Conservation (phyloP, 2,888 invertebrate genomes). For the Philopedon plagiatum region DNA sequence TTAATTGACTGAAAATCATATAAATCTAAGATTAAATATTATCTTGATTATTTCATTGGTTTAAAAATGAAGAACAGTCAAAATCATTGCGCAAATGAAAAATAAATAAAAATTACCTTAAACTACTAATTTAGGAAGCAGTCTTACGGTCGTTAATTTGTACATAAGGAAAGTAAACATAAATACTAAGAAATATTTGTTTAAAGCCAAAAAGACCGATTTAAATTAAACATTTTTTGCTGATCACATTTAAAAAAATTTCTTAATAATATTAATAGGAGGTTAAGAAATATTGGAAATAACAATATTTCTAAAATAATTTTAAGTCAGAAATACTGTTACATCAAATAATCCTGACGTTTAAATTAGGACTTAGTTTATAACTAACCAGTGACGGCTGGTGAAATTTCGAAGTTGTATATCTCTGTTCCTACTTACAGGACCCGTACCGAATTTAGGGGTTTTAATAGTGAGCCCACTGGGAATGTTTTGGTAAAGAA, state of each 20-base stretch:
- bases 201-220: conserved; percentile 19
- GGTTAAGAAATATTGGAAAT: background rate
- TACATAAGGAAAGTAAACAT: conserved; percentile 15
- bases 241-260: conserved; percentile 1
- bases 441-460: too few relatives aligned
- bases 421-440: too few relatives aligned
- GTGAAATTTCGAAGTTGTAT: too few relatives aligned
- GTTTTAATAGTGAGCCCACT: too few relatives aligned
- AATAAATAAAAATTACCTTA: conserved; percentile 38
- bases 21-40: too few relatives aligned
- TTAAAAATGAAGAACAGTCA: conserved; percentile 8
- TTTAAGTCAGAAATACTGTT: background rate
- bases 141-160: conserved; percentile 35
- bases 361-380: background rate
- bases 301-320: background rate
- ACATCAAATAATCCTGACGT: background rate
- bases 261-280: background rate
- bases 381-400: too few relatives aligned
- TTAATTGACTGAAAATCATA: too few relatives aligned
- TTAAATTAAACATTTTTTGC: conserved; percentile 2
- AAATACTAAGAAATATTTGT: background rate
- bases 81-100: background rate
- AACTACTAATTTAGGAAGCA: conserved; percentile 20
- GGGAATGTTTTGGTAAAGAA: too few relatives aligned
- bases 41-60: too few relatives aligned